These are phyloP conservation scores for Archocentrus centrarchus DNA, from an alignment of 2,113 vertebrate genomes.

Conservation along the genomic window DNA sequence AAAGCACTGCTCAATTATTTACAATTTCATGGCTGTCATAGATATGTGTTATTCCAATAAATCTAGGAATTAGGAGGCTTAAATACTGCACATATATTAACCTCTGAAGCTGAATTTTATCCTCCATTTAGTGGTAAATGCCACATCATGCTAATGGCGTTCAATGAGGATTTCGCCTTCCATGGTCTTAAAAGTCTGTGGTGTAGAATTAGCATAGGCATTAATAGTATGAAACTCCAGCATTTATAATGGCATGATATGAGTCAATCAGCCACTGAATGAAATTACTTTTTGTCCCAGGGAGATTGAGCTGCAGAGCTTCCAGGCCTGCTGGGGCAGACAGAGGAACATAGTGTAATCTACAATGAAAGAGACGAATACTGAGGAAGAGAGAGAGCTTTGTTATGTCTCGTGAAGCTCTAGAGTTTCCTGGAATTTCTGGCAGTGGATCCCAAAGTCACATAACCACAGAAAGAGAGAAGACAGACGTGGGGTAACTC, in stretches of 20 bases:
- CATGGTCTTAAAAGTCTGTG: constrained; percentile 51
- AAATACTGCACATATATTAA: constrained; percentile 70
- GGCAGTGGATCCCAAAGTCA: constrained; percentile 59
- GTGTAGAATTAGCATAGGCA: constrained; percentile 54
- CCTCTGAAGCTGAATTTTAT: constrained; percentile 73
- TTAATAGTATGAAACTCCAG: constrained; percentile 50
- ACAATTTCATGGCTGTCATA: constrained; percentile 81
- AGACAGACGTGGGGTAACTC: constrained; percentile 44
- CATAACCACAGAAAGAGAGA: constrained; percentile 62
- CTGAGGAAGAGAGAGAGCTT: constrained; percentile 63
- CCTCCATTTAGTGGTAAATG: constrained; percentile 71
- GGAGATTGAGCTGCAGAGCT: constrained; percentile 32
- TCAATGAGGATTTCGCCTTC: constrained; percentile 55
- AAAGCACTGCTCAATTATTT: constrained; percentile 78
- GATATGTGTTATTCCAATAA: constrained; percentile 80
- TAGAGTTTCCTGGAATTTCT: constrained; percentile 76
- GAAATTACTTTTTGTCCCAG: constrained; percentile 29
- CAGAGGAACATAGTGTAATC: constrained; percentile 50
- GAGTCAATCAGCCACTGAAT: constrained; percentile 52
- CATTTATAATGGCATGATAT: constrained; percentile 31
- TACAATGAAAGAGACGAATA: constrained; percentile 47
- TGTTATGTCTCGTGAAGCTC: constrained; percentile 77
- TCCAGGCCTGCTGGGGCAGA: constrained; percentile 41
- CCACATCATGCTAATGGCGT: constrained; percentile 65
- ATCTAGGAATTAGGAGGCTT: constrained; percentile 76